phyloP scores from a whole-genome alignment of 2,888 invertebrate genomes.

The Drosophila parthenogenetica region DNA sequence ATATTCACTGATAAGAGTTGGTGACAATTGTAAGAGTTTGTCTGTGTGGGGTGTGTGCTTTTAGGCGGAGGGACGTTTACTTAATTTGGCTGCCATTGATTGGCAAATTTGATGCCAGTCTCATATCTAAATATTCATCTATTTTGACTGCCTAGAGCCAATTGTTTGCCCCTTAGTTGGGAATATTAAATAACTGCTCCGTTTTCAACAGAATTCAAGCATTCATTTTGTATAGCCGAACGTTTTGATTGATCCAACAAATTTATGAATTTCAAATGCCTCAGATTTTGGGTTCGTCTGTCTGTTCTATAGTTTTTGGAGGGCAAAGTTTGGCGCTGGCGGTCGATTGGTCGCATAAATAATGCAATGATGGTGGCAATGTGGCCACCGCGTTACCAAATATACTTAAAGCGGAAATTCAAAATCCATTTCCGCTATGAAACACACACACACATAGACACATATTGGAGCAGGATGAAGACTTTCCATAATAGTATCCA shows the following conservation, averaged over 20 bases:
- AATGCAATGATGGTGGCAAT: slow-evolving; percentile 48
- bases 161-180: slow-evolving; percentile 50
- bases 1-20: slow-evolving; percentile 35
- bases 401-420: slow-evolving; percentile 67
- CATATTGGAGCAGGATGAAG: background rate
- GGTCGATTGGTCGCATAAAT: slow-evolving; percentile 45
- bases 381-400: slow-evolving; percentile 34
- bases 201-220: background rate
- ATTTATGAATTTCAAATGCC: slow-evolving; percentile 35
- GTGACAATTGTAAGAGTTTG: slow-evolving; percentile 53
- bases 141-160: slow-evolving; percentile 51
- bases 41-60: background rate
- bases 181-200: slow-evolving; percentile 51
- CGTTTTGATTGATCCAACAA: slow-evolving; percentile 47
- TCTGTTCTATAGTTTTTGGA: slow-evolving; percentile 13
- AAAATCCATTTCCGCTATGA: slow-evolving; percentile 70
- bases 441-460: slow-evolving; percentile 15
- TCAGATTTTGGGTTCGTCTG: background rate
- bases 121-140: slow-evolving; percentile 71
- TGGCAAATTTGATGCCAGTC: slow-evolving; percentile 68
- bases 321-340: slow-evolving; percentile 7
- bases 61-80: background rate
- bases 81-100: slow-evolving; percentile 61
- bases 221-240: slow-evolving; percentile 12
- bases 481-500: slow-evolving; percentile 23